phyloP scores from a whole-genome alignment of 2,888 invertebrate species.

The Lochmaea capreae region DNA sequence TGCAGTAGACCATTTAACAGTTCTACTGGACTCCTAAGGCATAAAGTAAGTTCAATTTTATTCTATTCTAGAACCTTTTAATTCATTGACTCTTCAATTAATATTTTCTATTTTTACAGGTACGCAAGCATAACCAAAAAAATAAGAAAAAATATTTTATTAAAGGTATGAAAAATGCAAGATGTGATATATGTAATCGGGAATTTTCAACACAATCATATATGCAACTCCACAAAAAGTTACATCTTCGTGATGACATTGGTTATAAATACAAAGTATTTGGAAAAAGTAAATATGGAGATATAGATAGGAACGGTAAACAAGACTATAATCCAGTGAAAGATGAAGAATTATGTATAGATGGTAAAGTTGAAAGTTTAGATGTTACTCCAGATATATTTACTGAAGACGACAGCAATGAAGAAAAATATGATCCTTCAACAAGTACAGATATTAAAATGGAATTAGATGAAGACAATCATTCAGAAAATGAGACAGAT shows the following conservation, averaged over 20 bases:
- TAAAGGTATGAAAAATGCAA: conserved; percentile 63
- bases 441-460: conserved; percentile 32
- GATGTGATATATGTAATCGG: conserved; percentile 62
- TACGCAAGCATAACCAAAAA: conserved; percentile 59
- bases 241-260: conserved; percentile 59
- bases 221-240: conserved; percentile 61
- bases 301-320: conserved; percentile 40
- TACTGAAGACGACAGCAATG: conserved; percentile 37
- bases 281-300: conserved; percentile 56
- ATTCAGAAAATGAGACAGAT: conserved; percentile 35
- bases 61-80: background rate
- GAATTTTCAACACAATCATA: conserved; percentile 63
- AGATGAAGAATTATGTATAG: conserved; percentile 7
- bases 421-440: conserved; percentile 35
- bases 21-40: conserved; percentile 58
- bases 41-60: conserved; percentile 51
- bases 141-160: conserved; percentile 61
- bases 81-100: background rate
- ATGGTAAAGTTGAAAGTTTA: conserved; percentile 35
- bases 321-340: conserved; percentile 15
- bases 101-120: background rate
- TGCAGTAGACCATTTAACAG: conserved; percentile 58
- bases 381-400: conserved; percentile 44
- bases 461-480: conserved; percentile 41
- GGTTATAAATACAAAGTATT: conserved; percentile 61